A percentile compares a stretch with the other conserved stretches of the same genome.
These are phyloP conservation scores for Himalopsyche anomala DNA, from an alignment of 2,888 invertebrate species.

Conservation along the genomic window DNA sequence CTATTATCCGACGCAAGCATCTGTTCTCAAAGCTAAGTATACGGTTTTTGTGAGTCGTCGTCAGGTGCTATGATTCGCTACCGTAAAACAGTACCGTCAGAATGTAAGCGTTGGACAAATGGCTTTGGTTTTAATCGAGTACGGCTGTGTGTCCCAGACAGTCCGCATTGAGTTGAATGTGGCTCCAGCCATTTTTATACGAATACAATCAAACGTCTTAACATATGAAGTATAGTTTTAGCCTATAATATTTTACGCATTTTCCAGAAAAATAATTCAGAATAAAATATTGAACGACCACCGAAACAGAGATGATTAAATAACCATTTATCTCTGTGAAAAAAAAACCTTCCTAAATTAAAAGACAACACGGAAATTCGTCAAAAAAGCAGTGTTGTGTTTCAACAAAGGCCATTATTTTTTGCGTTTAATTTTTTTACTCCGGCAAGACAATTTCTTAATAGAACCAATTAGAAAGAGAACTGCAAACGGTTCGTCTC, in stretches of 20 bases:
- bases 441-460: constrained; percentile 57
- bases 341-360: constrained; percentile 47
- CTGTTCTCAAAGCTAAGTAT: too few species aligned
- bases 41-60: too few species aligned
- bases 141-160: too few species aligned
- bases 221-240: neutral
- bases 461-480: constrained; percentile 63
- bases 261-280: neutral
- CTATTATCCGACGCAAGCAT: too few species aligned
- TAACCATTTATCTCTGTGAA: constrained; percentile 32
- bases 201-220: too few species aligned
- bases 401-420: constrained; percentile 43
- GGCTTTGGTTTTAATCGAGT: too few species aligned
- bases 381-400: constrained; percentile 41
- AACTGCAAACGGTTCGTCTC: constrained; percentile 47
- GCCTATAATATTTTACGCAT: neutral
- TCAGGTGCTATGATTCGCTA: too few species aligned
- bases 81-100: too few species aligned
- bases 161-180: too few species aligned
- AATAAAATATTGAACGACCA: neutral
- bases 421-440: constrained; percentile 45
- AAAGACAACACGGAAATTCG: constrained; percentile 56
- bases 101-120: too few species aligned
- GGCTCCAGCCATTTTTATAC: too few species aligned
- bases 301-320: constrained; percentile 13